These are phyloP conservation scores for Candidula unifasciata DNA, from an alignment of 2,888 invertebrate genomes.

Conservation along the genomic window DNA sequence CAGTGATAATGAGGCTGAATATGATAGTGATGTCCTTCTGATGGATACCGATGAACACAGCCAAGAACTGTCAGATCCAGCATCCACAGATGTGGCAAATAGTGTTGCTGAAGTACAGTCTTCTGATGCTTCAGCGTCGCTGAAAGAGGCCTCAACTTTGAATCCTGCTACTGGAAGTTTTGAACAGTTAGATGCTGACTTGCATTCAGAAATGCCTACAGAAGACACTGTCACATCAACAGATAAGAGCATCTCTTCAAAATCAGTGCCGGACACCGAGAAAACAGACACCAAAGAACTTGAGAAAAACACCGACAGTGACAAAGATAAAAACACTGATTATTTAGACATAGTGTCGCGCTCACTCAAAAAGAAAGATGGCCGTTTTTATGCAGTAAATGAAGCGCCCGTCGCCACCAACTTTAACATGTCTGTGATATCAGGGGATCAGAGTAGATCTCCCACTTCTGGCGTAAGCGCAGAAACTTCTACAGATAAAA, in stretches of 20 bases:
- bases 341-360: background rate
- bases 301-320: background rate
- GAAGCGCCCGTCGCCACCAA: too few species aligned
- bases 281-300: background rate
- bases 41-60: slow-evolving; percentile 45
- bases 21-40: slow-evolving; percentile 38
- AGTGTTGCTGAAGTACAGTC: background rate
- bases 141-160: background rate
- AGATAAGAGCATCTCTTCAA: background rate
- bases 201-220: background rate
- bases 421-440: background rate
- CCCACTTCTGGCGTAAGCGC: background rate
- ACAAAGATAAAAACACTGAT: background rate
- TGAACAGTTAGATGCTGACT: background rate
- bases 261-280: background rate
- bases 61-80: background rate
- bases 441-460: background rate
- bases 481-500: background rate
- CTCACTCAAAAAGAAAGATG: too few species aligned
- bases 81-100: background rate
- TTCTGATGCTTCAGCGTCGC: background rate
- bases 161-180: background rate
- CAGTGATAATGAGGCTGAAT: slow-evolving; percentile 54
- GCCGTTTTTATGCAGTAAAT: background rate
- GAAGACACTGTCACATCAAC: background rate